A percentile compares a stretch with the other conserved stretches of the same genome.
Evolutionary conservation across 2,888 invertebrate genomes (phyloP).

Genomic region (Pachydiplax longipennis): DNA sequence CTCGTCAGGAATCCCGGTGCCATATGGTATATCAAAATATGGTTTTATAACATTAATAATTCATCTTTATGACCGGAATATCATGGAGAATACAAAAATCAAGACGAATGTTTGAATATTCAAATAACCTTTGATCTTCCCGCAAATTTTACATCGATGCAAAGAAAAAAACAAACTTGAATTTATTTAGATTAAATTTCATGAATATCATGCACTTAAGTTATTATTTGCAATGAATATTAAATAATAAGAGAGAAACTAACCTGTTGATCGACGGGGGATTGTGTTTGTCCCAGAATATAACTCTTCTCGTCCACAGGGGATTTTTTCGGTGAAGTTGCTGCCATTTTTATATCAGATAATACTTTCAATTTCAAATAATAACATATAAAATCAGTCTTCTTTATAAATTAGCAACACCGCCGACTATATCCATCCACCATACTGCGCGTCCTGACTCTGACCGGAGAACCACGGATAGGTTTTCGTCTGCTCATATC

Average conservation of each 20-base stretch:
- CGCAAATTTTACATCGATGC: not conserved
- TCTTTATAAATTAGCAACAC: not conserved
- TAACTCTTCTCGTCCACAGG: constrained; percentile 27
- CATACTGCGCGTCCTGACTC: not conserved
- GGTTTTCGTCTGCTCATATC: constrained; percentile 33
- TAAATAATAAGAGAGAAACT: not conserved
- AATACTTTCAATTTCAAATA: not conserved
- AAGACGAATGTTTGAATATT: not conserved
- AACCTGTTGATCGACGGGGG: constrained; percentile 34
- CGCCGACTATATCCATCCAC: not conserved
- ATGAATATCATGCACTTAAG: not conserved
- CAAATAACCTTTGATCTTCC: no score
- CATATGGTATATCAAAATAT: not conserved
- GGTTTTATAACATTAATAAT: not conserved
- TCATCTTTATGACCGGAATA: not conserved
- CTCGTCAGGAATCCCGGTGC: not conserved
- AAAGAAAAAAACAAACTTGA: not conserved
- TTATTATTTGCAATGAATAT: not conserved
- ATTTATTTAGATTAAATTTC: no score
- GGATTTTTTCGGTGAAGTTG: not conserved
- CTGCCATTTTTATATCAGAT: not conserved
- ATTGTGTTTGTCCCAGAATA: constrained; percentile 17
- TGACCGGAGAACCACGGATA: not conserved
- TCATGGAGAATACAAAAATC: not conserved
- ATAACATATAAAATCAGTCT: not conserved